Base-by-base conservation (phyloP, 2,113 vertebrate genomes). In the Eleginops maclovinus region DNA sequence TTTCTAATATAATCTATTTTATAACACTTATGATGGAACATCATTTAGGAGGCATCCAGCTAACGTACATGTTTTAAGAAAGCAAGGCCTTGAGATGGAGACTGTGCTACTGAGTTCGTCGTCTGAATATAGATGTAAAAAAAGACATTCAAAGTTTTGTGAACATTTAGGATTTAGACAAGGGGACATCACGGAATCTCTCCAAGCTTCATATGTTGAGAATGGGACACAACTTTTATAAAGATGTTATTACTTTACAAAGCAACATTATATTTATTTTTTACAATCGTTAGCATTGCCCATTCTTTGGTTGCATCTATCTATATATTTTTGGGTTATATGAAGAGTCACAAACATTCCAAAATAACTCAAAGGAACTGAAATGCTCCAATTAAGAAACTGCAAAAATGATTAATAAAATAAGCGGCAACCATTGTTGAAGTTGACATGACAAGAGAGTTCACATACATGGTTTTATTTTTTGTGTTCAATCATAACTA, bases 1-100 rank as follows among this genome's bases (percentile, higher is more conserved):
- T 77, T 83, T 85, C 83, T 62, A 79, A 91, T 62, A 86, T 71
- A 84, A 83, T 63, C 69, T 75, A 83, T 84, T 65, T 69, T 73
- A 60, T 84, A 89, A 90, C 36, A 64, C 77, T 83, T 59, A 68
- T 28, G 44, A 72, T 15, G 54, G 16, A 79, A 69, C 55, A 56
- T 12, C 62, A 81, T 67, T 62, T 46, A 73, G 31, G 56, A 81
- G 49, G 72, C 69, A 61, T 43, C 77, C 24, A 68, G 84, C 75
- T 81, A 87, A 61, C 67, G 66, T 70, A 71, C 64, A 76, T 44
- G 84, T 80, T 66, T 53, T 61, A 49, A 78, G 36, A 70, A 47
- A 43, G 31, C 31, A 7, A 80, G 44, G 54, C 85, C 62, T 44
- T 59, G 28, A 64, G 67, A 50, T 22, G 61, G 60, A 59, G 9